Conservation (phyloP, 2,113 vertebrate genomes). For the Fukomys damarensis region DNA sequence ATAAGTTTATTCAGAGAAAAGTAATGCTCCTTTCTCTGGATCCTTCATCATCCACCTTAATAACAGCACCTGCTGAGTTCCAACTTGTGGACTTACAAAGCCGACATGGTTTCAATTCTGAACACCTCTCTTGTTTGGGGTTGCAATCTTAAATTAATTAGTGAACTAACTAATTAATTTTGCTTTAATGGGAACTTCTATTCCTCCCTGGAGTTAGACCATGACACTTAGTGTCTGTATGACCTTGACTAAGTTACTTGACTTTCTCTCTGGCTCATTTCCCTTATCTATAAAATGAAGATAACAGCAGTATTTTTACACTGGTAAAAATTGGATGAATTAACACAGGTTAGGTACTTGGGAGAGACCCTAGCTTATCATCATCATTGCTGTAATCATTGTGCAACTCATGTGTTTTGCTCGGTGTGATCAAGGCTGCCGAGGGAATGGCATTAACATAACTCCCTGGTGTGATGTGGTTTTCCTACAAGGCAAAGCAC, state of each 20-base stretch:
- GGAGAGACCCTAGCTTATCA: background rate
- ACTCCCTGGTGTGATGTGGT: background rate
- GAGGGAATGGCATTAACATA: slow-evolving; percentile 29
- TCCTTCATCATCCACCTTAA: background rate
- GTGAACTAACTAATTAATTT: background rate
- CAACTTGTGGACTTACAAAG: background rate
- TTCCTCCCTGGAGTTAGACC: background rate
- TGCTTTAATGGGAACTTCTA: slow-evolving; percentile 10
- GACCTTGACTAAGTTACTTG: background rate
- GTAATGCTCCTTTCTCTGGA: background rate
- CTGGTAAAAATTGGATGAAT: background rate
- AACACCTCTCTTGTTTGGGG: slow-evolving; percentile 26
- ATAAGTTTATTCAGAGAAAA: slow-evolving; percentile 1
- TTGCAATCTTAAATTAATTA: background rate
- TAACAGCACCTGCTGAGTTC: background rate
- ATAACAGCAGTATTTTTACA: background rate
- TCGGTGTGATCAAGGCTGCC: background rate
- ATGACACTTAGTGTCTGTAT: background rate
- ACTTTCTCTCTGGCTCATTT: background rate
- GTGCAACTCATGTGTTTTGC: background rate
- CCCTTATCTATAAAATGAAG: background rate
- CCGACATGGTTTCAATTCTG: background rate
- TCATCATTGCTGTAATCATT: no score
- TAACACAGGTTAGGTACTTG: background rate
- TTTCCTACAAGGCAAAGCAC: slow-evolving; percentile 45